Base-by-base conservation (phyloP, 2,888 invertebrate genomes). In the Xestia xanthographa region DNA sequence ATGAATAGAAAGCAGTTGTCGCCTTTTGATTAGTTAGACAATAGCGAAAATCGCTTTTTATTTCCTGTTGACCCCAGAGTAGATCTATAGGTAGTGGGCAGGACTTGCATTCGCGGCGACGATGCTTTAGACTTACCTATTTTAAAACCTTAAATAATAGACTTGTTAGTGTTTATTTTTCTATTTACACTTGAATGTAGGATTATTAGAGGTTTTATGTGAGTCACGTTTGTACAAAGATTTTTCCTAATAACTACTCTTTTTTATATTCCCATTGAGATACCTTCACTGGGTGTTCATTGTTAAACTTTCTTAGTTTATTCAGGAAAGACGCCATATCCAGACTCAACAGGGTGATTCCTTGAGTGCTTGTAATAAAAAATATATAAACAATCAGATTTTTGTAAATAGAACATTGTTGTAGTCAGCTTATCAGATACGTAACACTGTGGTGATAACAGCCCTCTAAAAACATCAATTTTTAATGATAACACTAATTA, bases 1-100 rank as follows among this genome's bases (percentile, higher is more conserved):
- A 88, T 89, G 91, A 92, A 94, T 95, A 95, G 95, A 96, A 96
- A 96, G 95, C 94, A 93, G 91, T 94, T 92, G 91, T 91, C 87
- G 91, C 90, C 90, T 90, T 88, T 91, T 90, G 89, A 92, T 91
- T 90, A 86, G 87, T 87, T 90, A 94, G 91, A 94, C 94, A 95
- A 95, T 95, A 91, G 93, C 88, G 90, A 93, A 93, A 94, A 92
- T 92, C 81, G 79, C 87, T 82, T 87, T 89, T 84, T 84, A 92
- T 93, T 94, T 94, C 94, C 93, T 94, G 91, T 88, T 89, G 87
- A 74, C 86, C 86, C 83, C 79, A 86, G 82, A 41, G 45, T 67
- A 67, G 66, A 77, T 73, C 45, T 67, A 69, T 70, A n/a, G n/a
- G n/a, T n/a, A 66, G 85, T 80, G 73, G 76, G 78, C 66, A 80